Evolutionary conservation across 2,113 vertebrate species (phyloP).

Genomic region (Poeciliopsis turrubarensis): DNA sequence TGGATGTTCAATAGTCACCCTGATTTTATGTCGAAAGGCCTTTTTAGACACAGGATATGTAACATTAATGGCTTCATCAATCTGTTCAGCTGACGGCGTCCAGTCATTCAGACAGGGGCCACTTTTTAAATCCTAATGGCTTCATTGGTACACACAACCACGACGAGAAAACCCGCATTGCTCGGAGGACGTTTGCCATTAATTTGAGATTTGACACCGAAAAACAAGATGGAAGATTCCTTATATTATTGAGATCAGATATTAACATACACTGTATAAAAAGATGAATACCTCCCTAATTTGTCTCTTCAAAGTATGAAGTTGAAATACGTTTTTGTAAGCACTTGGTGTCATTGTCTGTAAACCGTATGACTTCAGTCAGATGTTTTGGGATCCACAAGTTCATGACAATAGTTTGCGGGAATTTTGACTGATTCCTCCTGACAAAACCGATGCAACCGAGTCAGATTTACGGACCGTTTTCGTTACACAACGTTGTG

Average conservation of each 20-base stretch:
- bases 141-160: neutral
- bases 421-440: too few relatives aligned
- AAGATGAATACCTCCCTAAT: neutral
- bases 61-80: conserved; percentile 7
- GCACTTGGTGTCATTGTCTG: too few relatives aligned
- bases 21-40: neutral
- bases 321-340: neutral
- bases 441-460: too few relatives aligned
- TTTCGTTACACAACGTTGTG: too few relatives aligned
- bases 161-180: neutral
- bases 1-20: conserved; percentile 1
- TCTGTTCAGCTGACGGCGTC: neutral
- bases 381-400: too few relatives aligned
- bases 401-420: too few relatives aligned
- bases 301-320: neutral
- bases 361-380: too few relatives aligned
- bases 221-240: neutral
- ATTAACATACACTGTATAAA: neutral
- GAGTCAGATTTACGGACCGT: too few relatives aligned
- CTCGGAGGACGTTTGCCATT: neutral
- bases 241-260: neutral
- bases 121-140: conserved; percentile 1
- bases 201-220: neutral
- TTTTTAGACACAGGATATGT: conserved; percentile 3
- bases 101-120: conserved; percentile 1